Conservation (phyloP, 2,113 vertebrate species). For the Emydura subglobosa region DNA sequence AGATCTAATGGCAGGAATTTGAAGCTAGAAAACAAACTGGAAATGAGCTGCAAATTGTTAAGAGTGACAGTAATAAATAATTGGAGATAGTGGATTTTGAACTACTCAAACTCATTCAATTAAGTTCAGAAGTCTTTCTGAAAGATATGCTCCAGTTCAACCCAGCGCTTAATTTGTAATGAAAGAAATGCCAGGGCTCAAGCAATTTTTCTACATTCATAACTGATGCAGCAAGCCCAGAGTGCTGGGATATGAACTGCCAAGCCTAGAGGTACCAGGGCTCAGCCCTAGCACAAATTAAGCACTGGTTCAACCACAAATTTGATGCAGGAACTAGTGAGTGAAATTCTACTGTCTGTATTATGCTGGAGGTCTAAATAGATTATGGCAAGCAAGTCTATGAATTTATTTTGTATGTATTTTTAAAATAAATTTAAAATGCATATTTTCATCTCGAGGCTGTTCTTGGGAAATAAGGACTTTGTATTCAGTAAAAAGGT, state of each 20-base stretch:
- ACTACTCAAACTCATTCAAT: neutral
- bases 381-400: neutral
- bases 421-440: neutral
- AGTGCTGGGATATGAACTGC: too few species aligned
- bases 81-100: neutral
- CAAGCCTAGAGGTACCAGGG: too few species aligned
- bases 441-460: neutral
- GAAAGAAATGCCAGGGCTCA: too few species aligned
- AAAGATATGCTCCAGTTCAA: neutral
- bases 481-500: neutral
- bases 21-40: neutral
- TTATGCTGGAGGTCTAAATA: neutral
- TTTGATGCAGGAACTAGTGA: neutral
- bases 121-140: neutral
- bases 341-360: neutral
- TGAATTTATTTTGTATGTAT: neutral
- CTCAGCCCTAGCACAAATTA: too few species aligned
- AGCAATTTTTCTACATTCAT: too few species aligned
- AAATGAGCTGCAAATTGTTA: neutral
- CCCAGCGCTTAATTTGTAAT: too few species aligned
- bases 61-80: neutral
- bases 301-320: neutral
- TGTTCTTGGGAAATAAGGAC: neutral
- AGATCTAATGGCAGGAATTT: neutral
- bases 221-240: too few species aligned